Evolutionary conservation across 64 coral and sea anemone genomes (phyloP), one percentile per base, ranked within the genome.

Genomic region (Stichodactyla mertensii): DNA sequence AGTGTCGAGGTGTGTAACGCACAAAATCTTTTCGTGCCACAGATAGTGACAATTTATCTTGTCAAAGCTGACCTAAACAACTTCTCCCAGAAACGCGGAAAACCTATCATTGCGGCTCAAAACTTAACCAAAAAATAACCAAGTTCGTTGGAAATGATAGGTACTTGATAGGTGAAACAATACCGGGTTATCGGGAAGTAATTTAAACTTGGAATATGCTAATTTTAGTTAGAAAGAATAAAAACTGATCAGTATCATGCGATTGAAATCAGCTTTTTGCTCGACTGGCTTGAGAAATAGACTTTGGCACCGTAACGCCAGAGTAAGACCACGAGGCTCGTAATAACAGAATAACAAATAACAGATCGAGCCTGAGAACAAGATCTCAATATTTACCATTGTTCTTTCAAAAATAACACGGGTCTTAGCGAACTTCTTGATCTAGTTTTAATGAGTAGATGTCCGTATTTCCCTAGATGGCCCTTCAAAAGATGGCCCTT

Each of bases 341-440:
- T 71, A 71, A 71, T 71, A 10, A 31, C 20, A 71, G 24, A 71
- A 71, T 27, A 71, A 71, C 69, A 71, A 71, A 71, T 71, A 71
- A 71, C 69, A 71, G 9, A 23, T n/a, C 69, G 23, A 8, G 69
- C 24, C 69, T 71, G 69, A 71, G 22, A 71, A 71, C 69, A 71
- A 71, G 69, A 71, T 71, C 69, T 71, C 69, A 71, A 71, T 71
- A 71, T 71, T 71, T 71, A 71, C 69, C 10, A 71, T 71, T 0
- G 20, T 71, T 71, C n/a, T 71, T 71, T 71, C 24, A 71, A 71
- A 71, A 71, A 71, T 71, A 71, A 71, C 69, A 71, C 5, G 12
- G 69, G 69, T 71, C 69, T 71, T 71, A 31, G 69, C 69, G 69
- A 71, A 71, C 69, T 71, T 71, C 69, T 71, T 71, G 69, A 71